Conservation (phyloP, 2,113 vertebrate genomes). For the Neotragus pygmaeus region DNA sequence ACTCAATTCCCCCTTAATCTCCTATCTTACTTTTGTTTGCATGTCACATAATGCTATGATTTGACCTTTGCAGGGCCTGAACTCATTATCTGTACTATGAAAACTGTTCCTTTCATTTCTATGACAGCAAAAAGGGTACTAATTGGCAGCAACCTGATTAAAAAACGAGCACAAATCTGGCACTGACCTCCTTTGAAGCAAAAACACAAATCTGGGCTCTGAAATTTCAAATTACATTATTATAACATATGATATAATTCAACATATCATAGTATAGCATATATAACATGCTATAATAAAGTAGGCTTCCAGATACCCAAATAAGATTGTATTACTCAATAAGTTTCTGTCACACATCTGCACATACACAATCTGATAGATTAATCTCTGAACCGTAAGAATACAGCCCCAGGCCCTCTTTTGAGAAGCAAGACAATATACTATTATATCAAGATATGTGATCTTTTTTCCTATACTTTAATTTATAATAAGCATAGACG, state of each 20-base stretch:
- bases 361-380: not conserved
- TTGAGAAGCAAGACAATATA: not conserved
- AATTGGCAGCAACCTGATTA: not conserved
- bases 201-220: not conserved
- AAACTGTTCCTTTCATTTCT: conserved; percentile 7
- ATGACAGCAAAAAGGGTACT: not conserved
- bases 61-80: not conserved
- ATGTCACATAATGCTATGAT: not conserved
- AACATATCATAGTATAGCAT: not conserved
- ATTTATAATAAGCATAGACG: not conserved
- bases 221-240: not conserved
- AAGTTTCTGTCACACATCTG: not conserved
- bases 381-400: not conserved
- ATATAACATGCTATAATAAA: not conserved
- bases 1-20: not conserved
- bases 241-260: not conserved
- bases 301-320: not conserved
- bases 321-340: not conserved
- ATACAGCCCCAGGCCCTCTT: not conserved
- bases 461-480: not conserved
- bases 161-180: not conserved
- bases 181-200: not conserved
- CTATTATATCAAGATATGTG: not conserved
- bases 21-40: not conserved
- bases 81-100: not conserved